Percentiles rank a stretch among this genome's conserved stretches.
Conservation (phyloP, 2,113 vertebrate genomes). For the Crotophaga sulcirostris region DNA sequence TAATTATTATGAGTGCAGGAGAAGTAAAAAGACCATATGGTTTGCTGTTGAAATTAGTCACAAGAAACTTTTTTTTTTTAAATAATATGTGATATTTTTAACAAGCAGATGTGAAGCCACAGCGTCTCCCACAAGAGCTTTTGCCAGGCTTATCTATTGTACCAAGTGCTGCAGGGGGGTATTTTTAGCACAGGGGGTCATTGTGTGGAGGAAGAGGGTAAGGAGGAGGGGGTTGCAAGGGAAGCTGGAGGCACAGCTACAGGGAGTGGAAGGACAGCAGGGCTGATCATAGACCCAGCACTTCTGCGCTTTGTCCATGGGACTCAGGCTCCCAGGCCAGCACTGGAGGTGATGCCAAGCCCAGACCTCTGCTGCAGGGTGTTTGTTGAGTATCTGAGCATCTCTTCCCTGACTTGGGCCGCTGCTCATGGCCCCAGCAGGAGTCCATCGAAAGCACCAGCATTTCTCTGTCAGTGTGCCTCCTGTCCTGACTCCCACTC, state of each 20-base stretch:
- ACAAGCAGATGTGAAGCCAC: conserved; percentile 69
- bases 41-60: conserved; percentile 77
- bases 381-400: background rate
- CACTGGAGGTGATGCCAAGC: accelerated
- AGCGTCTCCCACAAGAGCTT: conserved; percentile 63
- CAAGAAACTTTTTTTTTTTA: conserved; percentile 76
- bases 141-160: conserved; percentile 57
- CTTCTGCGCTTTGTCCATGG: accelerated
- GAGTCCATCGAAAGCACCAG: background rate
- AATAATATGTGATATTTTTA: conserved; percentile 79
- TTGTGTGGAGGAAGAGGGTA: background rate
- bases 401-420: background rate
- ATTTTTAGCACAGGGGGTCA: conserved; percentile 40
- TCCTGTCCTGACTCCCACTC: background rate
- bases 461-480: background rate
- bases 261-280: background rate
- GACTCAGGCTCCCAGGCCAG: accelerated
- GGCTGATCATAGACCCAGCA: background rate
- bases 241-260: background rate
- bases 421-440: background rate
- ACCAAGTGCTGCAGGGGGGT: background rate
- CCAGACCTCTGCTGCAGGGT: background rate
- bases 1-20: conserved; percentile 74
- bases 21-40: conserved; percentile 77
- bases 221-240: background rate